phyloP scores from a whole-genome alignment of 2,888 invertebrate species.

The Drosophila kuntzei region DNA sequence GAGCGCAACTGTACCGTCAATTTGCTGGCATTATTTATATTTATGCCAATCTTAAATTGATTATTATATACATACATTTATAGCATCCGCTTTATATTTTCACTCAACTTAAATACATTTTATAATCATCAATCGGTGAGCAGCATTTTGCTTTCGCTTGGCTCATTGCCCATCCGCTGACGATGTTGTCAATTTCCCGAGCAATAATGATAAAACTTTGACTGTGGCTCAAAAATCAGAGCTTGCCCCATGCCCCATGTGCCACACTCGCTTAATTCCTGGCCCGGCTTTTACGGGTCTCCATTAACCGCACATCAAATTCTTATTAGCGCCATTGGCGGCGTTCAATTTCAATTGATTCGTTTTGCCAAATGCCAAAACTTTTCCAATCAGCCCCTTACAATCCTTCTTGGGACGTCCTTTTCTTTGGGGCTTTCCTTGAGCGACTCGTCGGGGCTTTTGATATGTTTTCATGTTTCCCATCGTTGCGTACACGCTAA shows the following conservation, averaged over 20 bases:
- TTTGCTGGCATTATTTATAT: conserved; percentile 1
- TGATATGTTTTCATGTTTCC: conserved; percentile 57
- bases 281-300: conserved; percentile 18
- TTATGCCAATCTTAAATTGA: conserved; percentile 26
- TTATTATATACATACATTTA: conserved; percentile 13
- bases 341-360: conserved; percentile 76
- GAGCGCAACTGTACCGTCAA: conserved; percentile 7
- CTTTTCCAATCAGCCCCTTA: conserved; percentile 73
- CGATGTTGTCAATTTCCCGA: conserved; percentile 47
- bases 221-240: conserved; percentile 56
- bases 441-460: conserved; percentile 16
- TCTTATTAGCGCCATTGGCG: conserved; percentile 74
- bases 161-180: conserved; percentile 44
- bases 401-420: conserved; percentile 66
- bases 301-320: conserved; percentile 79
- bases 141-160: conserved; percentile 25
- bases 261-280: conserved; percentile 32
- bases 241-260: conserved; percentile 7
- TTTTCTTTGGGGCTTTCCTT: conserved; percentile 22
- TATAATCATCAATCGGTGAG: conserved; percentile 25
- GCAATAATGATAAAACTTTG: conserved; percentile 76
- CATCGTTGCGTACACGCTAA: conserved; percentile 68
- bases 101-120: conserved; percentile 27
- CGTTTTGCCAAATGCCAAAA: conserved; percentile 61
- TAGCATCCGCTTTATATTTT: conserved; percentile 6